Evolutionary conservation across 2,113 vertebrate species (phyloP).

Genomic region (Anarrhichthys ocellatus): DNA sequence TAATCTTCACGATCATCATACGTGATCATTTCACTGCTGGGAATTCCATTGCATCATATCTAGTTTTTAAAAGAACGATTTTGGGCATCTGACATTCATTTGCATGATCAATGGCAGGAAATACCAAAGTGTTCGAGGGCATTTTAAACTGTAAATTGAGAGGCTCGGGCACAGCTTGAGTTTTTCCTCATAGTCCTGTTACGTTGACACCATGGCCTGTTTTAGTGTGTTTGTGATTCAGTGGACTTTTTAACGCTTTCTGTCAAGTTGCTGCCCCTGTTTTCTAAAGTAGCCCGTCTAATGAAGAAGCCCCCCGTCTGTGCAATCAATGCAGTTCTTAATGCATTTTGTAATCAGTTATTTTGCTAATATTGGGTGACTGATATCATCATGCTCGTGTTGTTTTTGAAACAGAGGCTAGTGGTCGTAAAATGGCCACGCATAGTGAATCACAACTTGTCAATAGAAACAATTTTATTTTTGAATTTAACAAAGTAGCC

Average conservation of each 20-base stretch:
- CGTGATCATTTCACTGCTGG: background rate
- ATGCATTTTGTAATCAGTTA: no score
- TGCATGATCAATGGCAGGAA: no score
- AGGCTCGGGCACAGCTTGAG: background rate
- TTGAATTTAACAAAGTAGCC: background rate
- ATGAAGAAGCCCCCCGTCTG: no score
- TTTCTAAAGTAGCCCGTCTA: background rate
- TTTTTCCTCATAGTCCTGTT: no score
- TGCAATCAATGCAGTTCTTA: no score
- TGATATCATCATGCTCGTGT: background rate
- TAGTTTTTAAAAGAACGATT: no score
- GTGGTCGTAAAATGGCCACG: background rate
- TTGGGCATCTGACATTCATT: background rate
- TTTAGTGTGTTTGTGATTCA: no score
- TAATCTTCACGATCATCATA: no score
- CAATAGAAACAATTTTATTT: background rate
- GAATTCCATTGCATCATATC: no score
- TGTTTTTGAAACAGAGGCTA: background rate
- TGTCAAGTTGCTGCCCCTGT: background rate
- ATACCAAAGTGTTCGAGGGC: background rate
- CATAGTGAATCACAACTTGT: background rate
- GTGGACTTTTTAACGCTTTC: background rate
- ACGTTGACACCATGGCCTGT: no score
- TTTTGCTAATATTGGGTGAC: background rate
- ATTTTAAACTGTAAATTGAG: background rate